Evolutionary conservation across 2,888 invertebrate species (phyloP).

Genomic region (Sialis lutaria): DNA sequence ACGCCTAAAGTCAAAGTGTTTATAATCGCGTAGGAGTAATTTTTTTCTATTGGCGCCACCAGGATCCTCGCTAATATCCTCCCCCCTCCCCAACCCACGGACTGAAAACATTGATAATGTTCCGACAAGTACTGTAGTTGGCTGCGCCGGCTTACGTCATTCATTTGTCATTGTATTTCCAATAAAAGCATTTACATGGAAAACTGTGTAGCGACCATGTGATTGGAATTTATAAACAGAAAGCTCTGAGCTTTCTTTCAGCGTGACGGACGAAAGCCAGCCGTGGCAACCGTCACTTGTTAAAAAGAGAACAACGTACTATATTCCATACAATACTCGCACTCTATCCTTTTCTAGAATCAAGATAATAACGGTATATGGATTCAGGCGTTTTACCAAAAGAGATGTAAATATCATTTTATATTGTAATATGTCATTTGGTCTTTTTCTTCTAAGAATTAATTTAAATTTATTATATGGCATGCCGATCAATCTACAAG

Average conservation of each 20-base stretch:
- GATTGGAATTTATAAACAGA: slow-evolving; percentile 5
- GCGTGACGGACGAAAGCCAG: not conserved
- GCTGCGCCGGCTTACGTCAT: slow-evolving; percentile 2
- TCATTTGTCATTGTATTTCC: slow-evolving; percentile 6
- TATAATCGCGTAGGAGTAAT: too few species aligned
- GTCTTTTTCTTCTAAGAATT: not conserved
- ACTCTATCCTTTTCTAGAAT: too few species aligned
- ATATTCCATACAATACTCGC: too few species aligned
- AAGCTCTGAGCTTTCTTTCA: not conserved
- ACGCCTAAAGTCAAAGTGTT: too few species aligned
- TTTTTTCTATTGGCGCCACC: not conserved
- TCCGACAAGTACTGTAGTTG: slow-evolving; percentile 1
- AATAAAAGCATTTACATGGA: slow-evolving; percentile 6
- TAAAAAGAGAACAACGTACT: too few species aligned
- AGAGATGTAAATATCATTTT: not conserved
- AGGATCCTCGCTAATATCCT: not conserved
- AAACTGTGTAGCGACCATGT: slow-evolving; percentile 2
- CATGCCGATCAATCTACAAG: slow-evolving; percentile 5
- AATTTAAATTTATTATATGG: not conserved
- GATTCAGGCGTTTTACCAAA: too few species aligned
- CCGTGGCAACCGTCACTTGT: too few species aligned
- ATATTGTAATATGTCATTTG: not conserved
- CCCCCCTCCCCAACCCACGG: not conserved
- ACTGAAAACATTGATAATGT: not conserved
- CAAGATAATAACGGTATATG: too few species aligned